Percentiles rank a stretch among this genome's conserved stretches.
Conservation (phyloP, 2,113 vertebrate genomes). For the Macrotus californicus region DNA sequence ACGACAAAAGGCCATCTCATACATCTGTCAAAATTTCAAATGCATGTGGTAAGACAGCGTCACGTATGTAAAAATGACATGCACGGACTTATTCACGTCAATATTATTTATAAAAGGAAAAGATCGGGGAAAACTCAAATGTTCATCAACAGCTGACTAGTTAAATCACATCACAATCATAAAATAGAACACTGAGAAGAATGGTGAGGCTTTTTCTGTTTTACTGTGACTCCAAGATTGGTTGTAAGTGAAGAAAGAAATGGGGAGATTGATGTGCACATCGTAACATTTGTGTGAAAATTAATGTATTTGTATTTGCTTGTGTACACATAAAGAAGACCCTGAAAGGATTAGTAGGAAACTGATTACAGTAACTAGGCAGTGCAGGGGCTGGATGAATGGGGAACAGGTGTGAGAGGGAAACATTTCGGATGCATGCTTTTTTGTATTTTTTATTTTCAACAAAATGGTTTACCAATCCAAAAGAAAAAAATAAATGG, state of each 20-base stretch:
- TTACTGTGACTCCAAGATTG: not conserved
- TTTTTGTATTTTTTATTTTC: not conserved
- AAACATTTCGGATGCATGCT: not conserved
- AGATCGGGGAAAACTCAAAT: not conserved
- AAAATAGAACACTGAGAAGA: not conserved
- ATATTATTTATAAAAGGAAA: not conserved
- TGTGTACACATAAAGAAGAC: not conserved
- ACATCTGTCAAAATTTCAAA: not conserved
- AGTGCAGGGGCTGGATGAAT: not conserved
- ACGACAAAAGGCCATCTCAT: not conserved
- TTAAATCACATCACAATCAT: not conserved
- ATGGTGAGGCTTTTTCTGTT: not conserved
- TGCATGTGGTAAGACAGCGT: not conserved
- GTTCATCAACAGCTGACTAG: not conserved
- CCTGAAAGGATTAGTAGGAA: not conserved
- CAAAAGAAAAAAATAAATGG: not conserved
- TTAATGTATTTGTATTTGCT: not conserved
- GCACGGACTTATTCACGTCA: not conserved
- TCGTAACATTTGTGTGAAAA: not conserved
- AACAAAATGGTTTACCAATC: not conserved
- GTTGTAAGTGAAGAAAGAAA: not conserved
- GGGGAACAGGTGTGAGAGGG: not conserved
- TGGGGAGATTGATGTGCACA: not conserved
- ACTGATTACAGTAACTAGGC: not conserved
- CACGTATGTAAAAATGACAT: not conserved